Percentiles rank a stretch among this genome's conserved stretches.
These are phyloP conservation scores for Sebastes melanostomus DNA, from an alignment of 2,797 vertebrate genomes.

Conservation along the genomic window DNA sequence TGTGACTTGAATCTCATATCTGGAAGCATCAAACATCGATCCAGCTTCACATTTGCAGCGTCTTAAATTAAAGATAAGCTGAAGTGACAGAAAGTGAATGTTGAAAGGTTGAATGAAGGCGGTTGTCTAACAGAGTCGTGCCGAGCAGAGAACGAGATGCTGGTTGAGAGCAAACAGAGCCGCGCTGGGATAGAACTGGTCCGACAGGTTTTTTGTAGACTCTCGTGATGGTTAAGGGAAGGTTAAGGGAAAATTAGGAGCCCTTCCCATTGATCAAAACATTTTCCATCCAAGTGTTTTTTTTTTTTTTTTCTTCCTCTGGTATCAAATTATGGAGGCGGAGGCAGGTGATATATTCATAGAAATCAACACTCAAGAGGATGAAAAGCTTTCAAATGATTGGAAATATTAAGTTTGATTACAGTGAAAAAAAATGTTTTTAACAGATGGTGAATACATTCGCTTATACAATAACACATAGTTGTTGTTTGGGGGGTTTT, in stretches of 20 bases:
- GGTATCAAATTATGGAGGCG: not conserved
- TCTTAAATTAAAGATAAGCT: not conserved
- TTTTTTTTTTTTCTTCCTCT: not conserved
- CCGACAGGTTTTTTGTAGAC: slow-evolving; percentile 49
- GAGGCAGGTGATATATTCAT: not conserved
- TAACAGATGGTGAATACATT: too few species aligned
- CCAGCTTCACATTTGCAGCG: not conserved
- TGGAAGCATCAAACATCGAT: not conserved
- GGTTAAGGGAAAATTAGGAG: not conserved
- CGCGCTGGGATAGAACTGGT: slow-evolving; percentile 50
- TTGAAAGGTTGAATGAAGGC: not conserved
- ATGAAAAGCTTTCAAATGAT: not conserved
- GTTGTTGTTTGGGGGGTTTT: not conserved
- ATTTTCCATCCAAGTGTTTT: slow-evolving; percentile 6
- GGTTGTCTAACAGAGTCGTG: not conserved
- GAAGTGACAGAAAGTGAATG: not conserved
- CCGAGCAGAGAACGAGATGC: not conserved
- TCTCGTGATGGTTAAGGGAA: slow-evolving; percentile 7
- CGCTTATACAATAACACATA: not conserved
- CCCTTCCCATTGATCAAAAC: slow-evolving; percentile 1
- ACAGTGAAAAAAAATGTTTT: rapidly evolving
- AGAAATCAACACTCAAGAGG: not conserved
- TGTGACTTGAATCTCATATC: not conserved
- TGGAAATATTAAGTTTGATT: not conserved
- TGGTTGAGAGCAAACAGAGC: slow-evolving; percentile 67